A percentile compares a stretch with the other conserved stretches of the same genome.
phyloP scores from a whole-genome alignment of 2,113 vertebrate genomes.

The Pygathrix nemaeus region DNA sequence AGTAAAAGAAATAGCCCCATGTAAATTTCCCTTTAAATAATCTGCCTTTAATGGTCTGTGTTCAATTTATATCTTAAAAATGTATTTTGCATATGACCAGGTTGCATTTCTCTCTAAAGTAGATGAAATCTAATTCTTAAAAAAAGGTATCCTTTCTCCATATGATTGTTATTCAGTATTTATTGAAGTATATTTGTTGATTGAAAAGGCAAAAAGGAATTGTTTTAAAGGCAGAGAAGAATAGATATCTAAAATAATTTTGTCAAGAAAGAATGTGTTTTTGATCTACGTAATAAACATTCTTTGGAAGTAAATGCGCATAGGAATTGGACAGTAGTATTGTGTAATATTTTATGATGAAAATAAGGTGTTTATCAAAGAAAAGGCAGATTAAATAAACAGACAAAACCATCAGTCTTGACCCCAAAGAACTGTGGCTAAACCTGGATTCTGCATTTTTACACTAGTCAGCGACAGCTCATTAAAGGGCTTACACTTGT shows the following conservation, averaged over 20 bases:
- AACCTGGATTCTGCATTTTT: neutral
- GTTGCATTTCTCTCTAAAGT: neutral
- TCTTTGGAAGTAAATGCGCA: neutral
- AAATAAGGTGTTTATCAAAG: neutral
- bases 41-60: neutral
- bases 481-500: neutral
- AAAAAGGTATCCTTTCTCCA: neutral
- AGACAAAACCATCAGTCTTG: neutral
- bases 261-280: neutral
- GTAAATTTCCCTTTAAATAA: neutral
- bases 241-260: constrained; percentile 14
- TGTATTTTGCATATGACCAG: neutral
- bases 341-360: neutral
- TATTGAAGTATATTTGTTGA: neutral
- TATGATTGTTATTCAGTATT: neutral
- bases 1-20: neutral
- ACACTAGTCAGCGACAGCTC: neutral
- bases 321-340: neutral
- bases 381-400: neutral
- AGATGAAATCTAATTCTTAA: neutral
- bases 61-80: neutral
- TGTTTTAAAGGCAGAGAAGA: neutral
- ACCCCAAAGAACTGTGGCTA: neutral
- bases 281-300: neutral
- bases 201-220: neutral